Conservation (phyloP, 2,113 vertebrate species). For the Perca fluviatilis region DNA sequence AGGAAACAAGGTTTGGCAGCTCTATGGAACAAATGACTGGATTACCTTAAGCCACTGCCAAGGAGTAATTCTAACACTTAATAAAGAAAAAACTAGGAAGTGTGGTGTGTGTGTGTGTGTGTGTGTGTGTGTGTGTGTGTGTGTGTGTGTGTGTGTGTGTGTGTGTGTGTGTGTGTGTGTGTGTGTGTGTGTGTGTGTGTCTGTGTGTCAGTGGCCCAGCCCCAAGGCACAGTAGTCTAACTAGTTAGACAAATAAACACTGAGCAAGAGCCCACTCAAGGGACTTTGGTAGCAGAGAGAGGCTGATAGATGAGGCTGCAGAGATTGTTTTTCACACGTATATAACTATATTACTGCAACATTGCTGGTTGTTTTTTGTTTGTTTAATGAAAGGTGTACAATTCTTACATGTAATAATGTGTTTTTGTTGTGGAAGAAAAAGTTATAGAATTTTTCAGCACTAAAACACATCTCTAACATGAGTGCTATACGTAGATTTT, state of each 20-base stretch:
- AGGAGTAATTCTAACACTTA: constrained; percentile 87
- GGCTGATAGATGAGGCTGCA: constrained; percentile 59
- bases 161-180: constrained; percentile 17
- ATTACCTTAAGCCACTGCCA: constrained; percentile 85
- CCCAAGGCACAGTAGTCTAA: constrained; percentile 78
- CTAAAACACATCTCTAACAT: background rate
- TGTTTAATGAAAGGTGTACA: background rate
- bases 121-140: constrained; percentile 36
- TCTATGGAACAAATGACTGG: constrained; percentile 84
- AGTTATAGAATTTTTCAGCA: background rate
- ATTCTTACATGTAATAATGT: background rate
- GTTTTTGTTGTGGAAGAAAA: background rate
- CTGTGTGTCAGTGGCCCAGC: constrained; percentile 56
- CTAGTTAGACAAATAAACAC: constrained; percentile 80
- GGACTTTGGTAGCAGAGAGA: constrained; percentile 46
- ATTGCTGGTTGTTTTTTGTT: background rate
- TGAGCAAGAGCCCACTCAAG: constrained; percentile 63
- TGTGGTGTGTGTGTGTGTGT: constrained; percentile 15
- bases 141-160: constrained; percentile 21
- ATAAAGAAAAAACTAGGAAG: constrained; percentile 79
- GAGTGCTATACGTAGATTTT: no score
- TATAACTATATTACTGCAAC: background rate
- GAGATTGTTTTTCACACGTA: background rate
- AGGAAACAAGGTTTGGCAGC: constrained; percentile 85
- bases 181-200: constrained; percentile 29